Conservation (phyloP, 2,797 vertebrate genomes). For the Halcyon smyrnensis region DNA sequence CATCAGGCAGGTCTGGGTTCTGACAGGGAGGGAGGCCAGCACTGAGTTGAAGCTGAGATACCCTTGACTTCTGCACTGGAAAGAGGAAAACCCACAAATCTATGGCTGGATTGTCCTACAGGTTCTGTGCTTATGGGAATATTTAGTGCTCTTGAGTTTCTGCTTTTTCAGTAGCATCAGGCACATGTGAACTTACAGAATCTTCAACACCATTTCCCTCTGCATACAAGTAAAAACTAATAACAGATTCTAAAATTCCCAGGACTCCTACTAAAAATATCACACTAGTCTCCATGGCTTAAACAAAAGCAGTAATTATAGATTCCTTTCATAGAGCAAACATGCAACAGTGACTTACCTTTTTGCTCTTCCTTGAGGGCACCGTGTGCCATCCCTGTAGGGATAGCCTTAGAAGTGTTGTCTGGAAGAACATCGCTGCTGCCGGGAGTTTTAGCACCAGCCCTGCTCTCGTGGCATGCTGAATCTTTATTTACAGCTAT, state of each 20-base stretch:
- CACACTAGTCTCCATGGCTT: neutral
- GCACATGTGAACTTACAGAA: neutral
- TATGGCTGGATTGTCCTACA: neutral
- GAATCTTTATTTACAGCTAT: constrained; percentile 61
- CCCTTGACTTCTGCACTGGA: neutral
- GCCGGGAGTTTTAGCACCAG: constrained; percentile 31
- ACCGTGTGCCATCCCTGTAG: constrained; percentile 3
- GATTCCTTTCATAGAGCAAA: neutral
- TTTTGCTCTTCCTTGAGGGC: constrained; percentile 72
- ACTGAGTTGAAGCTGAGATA: neutral
- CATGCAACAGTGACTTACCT: constrained; percentile 63
- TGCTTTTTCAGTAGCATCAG: constrained; percentile 18
- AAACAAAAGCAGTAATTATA: neutral
- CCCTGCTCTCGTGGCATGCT: constrained; percentile 69
- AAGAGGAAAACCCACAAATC: neutral
- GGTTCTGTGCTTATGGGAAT: neutral
- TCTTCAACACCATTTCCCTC: neutral
- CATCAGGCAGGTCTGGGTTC: neutral
- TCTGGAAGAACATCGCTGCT: neutral
- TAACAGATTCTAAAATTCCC: neutral
- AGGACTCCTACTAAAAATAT: neutral
- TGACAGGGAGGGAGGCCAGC: neutral
- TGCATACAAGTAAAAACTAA: neutral
- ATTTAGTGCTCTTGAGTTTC: neutral
- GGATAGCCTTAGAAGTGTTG: neutral